Evolutionary conservation across 1,140 invertebrate species (phyloP).

Genomic region (Melipona quadrifasciata): DNA sequence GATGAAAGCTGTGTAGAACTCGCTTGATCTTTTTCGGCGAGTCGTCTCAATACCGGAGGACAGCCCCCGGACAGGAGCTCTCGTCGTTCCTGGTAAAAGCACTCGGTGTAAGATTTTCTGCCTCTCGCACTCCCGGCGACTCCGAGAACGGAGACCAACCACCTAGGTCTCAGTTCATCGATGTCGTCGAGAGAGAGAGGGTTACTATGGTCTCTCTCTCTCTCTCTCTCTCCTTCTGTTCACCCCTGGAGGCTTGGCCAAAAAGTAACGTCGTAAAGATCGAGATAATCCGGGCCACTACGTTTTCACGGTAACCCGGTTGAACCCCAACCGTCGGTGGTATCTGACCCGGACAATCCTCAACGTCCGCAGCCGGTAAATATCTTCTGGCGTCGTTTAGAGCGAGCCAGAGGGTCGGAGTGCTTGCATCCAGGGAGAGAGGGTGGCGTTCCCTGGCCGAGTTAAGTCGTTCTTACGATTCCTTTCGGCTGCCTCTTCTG

Average conservation of each 20-base stretch:
- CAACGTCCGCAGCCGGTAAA: constrained; percentile 60
- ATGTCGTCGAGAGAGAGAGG: background rate
- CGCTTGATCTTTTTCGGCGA: background rate
- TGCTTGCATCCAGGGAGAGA: background rate
- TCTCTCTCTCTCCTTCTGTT: constrained; percentile 36
- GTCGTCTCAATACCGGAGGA: background rate
- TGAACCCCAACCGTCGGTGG: background rate
- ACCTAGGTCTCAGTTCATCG: background rate
- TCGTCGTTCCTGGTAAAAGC: background rate
- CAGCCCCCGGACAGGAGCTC: constrained; percentile 10
- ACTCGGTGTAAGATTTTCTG: constrained; percentile 34
- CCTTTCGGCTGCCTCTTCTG: background rate
- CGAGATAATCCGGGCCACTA: constrained; percentile 64
- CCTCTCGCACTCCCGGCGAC: background rate
- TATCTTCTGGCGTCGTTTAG: constrained; percentile 54
- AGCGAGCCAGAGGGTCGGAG: background rate
- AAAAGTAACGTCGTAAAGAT: constrained; percentile 70
- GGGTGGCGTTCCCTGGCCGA: constrained; percentile 1
- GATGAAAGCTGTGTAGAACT: background rate
- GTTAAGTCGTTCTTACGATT: constrained; percentile 48
- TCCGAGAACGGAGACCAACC: background rate
- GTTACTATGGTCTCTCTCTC: constrained; percentile 27
- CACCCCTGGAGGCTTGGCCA: constrained; percentile 36
- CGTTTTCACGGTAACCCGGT: constrained; percentile 55
- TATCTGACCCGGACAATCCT: constrained; percentile 53